Evolutionary conservation across 1,140 invertebrate species (phyloP).

Genomic region (Euura saliciscinereae): DNA sequence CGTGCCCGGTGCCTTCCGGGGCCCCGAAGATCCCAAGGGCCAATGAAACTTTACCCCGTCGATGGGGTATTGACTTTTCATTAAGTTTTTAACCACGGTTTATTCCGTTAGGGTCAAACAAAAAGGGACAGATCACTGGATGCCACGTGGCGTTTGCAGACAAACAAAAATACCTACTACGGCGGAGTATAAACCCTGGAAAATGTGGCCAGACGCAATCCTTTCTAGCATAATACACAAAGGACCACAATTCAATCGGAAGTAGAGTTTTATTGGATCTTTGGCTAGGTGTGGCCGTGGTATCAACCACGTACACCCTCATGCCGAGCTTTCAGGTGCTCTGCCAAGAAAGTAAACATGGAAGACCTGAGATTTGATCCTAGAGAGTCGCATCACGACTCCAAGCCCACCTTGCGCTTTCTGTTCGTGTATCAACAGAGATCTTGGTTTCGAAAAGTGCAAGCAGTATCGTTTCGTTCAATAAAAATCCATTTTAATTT

Average conservation of each 20-base stretch:
- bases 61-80: slow-evolving; percentile 10
- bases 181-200: background rate
- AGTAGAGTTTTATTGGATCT: slow-evolving; percentile 9
- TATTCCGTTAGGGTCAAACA: background rate
- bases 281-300: slow-evolving; percentile 8
- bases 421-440: slow-evolving; percentile 47
- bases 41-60: slow-evolving; percentile 8
- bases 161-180: no score
- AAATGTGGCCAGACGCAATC: background rate
- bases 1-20: background rate
- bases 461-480: no score
- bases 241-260: slow-evolving; percentile 8
- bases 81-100: slow-evolving; percentile 9
- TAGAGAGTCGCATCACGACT: slow-evolving; percentile 42
- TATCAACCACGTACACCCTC: background rate
- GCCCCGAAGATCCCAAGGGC: background rate
- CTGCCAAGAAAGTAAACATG: slow-evolving; percentile 2
- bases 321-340: background rate
- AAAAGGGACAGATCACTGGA: background rate
- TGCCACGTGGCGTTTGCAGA: no score
- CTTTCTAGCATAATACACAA: background rate
- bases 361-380: slow-evolving; percentile 19
- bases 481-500: no score
- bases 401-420: slow-evolving; percentile 36
- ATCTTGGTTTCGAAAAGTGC: slow-evolving; percentile 28